These are phyloP conservation scores for Chrysopilus asiliformis DNA, from an alignment of 2,888 invertebrate genomes.

Conservation along the genomic window DNA sequence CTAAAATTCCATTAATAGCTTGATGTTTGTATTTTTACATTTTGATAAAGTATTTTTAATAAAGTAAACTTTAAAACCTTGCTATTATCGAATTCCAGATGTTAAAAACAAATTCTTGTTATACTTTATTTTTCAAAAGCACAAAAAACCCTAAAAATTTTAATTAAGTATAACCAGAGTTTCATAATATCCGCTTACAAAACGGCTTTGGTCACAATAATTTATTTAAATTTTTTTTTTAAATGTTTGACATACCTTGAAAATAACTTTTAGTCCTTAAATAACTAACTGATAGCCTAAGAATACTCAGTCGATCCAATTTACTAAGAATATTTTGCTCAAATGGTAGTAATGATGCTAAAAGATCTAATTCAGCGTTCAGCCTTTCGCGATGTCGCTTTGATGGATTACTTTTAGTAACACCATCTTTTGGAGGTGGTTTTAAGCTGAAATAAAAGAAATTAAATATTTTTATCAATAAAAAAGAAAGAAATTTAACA, in stretches of 20 bases:
- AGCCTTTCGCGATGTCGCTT: slow-evolving; percentile 95
- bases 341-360: slow-evolving; percentile 89
- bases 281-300: slow-evolving; percentile 95
- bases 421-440: slow-evolving; percentile 88
- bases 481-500: no score
- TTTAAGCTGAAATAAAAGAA: slow-evolving; percentile 60
- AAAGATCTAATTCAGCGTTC: slow-evolving; percentile 94
- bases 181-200: not conserved
- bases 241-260: slow-evolving; percentile 85
- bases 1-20: no score
- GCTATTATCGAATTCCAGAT: no score
- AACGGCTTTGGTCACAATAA: not conserved
- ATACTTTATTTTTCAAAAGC: no score
- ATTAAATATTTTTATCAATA: no score
- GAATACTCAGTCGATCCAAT: slow-evolving; percentile 92
- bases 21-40: no score
- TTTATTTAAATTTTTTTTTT: not conserved
- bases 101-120: no score
- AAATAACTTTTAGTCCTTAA: slow-evolving; percentile 98
- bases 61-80: no score
- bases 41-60: no score
- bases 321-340: slow-evolving; percentile 97
- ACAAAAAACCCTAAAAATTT: no score
- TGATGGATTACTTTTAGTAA: slow-evolving; percentile 94
- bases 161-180: no score